A percentile compares a stretch with the other conserved stretches of the same genome.
Conservation (phyloP, 35 echinoderm and acorn worm genomes). For the Acanthaster planci region DNA sequence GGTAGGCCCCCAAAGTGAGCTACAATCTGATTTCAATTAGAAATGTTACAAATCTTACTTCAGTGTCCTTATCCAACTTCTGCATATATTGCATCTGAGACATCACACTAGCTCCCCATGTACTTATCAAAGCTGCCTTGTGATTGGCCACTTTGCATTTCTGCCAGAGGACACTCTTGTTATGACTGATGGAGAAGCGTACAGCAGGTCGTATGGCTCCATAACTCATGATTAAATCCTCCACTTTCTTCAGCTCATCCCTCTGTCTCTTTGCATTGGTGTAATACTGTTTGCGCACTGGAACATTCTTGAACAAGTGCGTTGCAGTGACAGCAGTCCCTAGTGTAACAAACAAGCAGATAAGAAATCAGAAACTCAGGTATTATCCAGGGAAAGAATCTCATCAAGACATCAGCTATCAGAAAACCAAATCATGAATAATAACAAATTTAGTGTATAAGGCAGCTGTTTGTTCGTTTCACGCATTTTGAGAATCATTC, state of each 20-base stretch:
- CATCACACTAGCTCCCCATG: conserved; percentile 74
- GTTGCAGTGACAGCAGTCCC: conserved; percentile 85
- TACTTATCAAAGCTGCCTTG: conserved; percentile 73
- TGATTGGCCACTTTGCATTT: conserved; percentile 74
- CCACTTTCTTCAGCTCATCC: conserved; percentile 83
- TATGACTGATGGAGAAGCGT: conserved; percentile 81
- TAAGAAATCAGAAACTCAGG: too few relatives aligned
- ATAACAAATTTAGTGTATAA: too few relatives aligned
- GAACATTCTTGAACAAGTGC: conserved; percentile 82
- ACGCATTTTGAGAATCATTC: too few relatives aligned
- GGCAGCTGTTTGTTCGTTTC: too few relatives aligned
- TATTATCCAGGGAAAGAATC: too few relatives aligned
- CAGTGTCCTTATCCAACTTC: conserved; percentile 36
- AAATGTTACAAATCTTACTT: conserved; percentile 39
- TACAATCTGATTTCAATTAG: neutral
- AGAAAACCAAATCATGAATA: too few relatives aligned
- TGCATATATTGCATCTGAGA: conserved; percentile 59
- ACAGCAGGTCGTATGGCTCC: conserved; percentile 56
- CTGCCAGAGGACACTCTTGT: conserved; percentile 84
- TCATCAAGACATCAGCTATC: too few relatives aligned
- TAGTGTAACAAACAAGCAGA: neutral
- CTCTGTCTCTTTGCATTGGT: conserved; percentile 67
- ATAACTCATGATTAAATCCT: conserved; percentile 82
- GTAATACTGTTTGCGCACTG: conserved; percentile 93
- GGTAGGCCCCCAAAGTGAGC: neutral